Conservation (phyloP, 2,888 invertebrate species). For the Tinea trinotella region DNA sequence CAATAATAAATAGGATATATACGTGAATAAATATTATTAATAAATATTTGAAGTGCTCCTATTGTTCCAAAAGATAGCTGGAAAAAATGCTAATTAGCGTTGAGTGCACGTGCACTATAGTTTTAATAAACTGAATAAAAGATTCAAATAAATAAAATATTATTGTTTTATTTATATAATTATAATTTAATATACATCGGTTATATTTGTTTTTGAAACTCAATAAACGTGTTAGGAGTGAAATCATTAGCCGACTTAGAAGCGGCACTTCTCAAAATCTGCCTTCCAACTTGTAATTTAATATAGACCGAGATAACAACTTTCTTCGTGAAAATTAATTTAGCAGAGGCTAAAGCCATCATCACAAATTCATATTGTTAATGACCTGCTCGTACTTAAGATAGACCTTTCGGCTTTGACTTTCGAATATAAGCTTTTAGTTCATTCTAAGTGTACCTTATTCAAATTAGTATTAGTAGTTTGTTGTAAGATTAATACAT, state of each 20-base stretch:
- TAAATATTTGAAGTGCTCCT: no score
- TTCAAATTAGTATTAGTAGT: no score
- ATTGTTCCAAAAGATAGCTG: no score
- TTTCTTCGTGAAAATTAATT: conserved; percentile 10
- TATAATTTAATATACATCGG: background rate
- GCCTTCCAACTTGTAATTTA: conserved; percentile 10
- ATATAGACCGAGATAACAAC: conserved; percentile 5
- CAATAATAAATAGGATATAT: no score
- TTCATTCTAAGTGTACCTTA: no score
- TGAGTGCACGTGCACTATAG: no score
- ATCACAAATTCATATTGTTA: conserved; percentile 13
- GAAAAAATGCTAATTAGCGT: no score
- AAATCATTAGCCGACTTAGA: conserved; percentile 6
- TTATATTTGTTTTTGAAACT: background rate
- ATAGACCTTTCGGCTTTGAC: background rate
- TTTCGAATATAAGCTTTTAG: background rate
- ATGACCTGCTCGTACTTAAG: conserved; percentile 6
- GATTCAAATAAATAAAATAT: no score
- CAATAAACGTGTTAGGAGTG: background rate
- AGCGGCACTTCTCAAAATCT: background rate
- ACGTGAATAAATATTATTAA: no score
- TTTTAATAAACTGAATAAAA: no score
- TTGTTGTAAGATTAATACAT: no score
- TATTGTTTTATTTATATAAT: no score
- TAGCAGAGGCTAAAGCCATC: conserved; percentile 10